phyloP scores from a whole-genome alignment of 2,113 vertebrate genomes.

The Clarias gariepinus region DNA sequence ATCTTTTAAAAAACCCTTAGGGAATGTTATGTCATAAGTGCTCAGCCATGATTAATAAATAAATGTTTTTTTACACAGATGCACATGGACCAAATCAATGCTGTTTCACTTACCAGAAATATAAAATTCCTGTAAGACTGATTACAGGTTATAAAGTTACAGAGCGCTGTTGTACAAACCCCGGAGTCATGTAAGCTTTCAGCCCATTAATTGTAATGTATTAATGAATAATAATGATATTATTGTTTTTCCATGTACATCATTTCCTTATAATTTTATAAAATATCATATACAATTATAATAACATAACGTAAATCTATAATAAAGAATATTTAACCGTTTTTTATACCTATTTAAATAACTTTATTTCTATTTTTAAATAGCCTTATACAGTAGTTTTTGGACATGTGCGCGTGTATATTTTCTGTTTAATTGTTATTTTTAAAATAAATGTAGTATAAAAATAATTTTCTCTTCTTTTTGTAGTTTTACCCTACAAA shows the following conservation, averaged over 20 bases:
- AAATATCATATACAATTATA: neutral
- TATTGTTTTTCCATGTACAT: neutral
- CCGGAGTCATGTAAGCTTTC: neutral
- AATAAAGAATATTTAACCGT: no score
- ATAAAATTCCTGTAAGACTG: neutral
- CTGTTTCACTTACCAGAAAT: neutral
- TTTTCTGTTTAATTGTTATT: no score
- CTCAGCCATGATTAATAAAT: neutral
- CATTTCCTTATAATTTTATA: neutral
- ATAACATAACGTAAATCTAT: no score
- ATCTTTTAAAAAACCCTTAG: no score
- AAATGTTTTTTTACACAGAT: neutral
- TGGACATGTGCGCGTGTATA: no score
- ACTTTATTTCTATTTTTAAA: no score
- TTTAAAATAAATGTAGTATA: no score
- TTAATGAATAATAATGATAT: neutral
- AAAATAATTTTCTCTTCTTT: no score
- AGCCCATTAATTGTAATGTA: neutral
- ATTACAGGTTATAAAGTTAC: neutral
- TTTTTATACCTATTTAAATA: no score
- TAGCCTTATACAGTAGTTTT: no score
- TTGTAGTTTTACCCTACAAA: no score
- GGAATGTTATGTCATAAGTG: no score
- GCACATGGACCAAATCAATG: rapidly evolving
- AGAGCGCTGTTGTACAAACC: neutral